Conservation (phyloP, 2,113 vertebrate species). For the Sterna hirundo region DNA sequence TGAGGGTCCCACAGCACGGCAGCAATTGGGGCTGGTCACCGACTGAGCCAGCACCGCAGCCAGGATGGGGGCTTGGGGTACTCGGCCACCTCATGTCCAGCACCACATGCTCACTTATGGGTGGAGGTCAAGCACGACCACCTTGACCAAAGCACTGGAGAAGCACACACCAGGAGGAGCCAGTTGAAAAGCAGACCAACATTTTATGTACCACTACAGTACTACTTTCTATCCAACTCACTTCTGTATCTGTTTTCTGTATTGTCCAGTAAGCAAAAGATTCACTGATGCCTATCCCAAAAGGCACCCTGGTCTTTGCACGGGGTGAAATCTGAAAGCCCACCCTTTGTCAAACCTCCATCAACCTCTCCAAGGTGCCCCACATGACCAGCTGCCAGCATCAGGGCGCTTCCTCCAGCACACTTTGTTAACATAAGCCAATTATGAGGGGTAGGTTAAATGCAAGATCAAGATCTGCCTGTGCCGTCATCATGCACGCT, state of each 20-base stretch:
- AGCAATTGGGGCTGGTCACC: not conserved
- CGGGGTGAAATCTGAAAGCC: not conserved
- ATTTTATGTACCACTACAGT: not conserved
- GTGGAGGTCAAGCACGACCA: not conserved
- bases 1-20: accelerated
- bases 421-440: not conserved
- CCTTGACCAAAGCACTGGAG: not conserved
- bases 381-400: not conserved
- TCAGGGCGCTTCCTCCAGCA: not conserved
- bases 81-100: accelerated
- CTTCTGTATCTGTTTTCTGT: not conserved
- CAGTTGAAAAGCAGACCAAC: not conserved
- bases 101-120: not conserved
- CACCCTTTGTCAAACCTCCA: not conserved
- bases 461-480: not conserved
- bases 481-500: not conserved
- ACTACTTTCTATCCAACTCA: not conserved
- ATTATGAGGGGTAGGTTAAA: not conserved
- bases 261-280: not conserved
- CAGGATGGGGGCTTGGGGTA: accelerated
- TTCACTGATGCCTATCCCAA: not conserved
- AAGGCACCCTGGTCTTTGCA: not conserved
- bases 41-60: not conserved
- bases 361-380: not conserved
- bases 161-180: accelerated